phyloP scores from a whole-genome alignment of 2,888 invertebrate species.

The Parthenolecanium corni region DNA sequence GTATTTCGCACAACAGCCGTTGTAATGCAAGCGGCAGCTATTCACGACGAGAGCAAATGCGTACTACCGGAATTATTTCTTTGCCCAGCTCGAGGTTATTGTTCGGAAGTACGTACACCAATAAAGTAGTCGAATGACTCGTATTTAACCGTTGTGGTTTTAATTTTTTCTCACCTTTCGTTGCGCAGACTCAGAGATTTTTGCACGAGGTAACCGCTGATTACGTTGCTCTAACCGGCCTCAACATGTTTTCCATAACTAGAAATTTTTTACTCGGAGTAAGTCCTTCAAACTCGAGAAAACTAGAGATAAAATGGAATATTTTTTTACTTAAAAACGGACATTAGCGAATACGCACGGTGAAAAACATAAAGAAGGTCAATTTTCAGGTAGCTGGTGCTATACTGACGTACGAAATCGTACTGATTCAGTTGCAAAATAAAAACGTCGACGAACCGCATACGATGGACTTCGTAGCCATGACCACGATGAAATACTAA shows the following conservation, averaged over 20 bases:
- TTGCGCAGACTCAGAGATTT: slow-evolving; percentile 34
- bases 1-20: slow-evolving; percentile 50
- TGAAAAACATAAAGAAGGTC: neutral
- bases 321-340: no score
- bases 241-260: slow-evolving; percentile 35
- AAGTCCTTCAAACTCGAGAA: slow-evolving; percentile 23
- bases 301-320: no score
- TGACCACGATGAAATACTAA: neutral
- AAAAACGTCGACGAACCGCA: slow-evolving; percentile 24
- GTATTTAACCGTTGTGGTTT: neutral
- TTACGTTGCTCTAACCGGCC: slow-evolving; percentile 34
- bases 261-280: slow-evolving; percentile 35
- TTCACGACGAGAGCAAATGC: slow-evolving; percentile 46
- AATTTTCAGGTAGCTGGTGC: slow-evolving; percentile 33
- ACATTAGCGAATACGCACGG: neutral
- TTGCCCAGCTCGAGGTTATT: slow-evolving; percentile 50
- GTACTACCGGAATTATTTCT: slow-evolving; percentile 50
- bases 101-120: slow-evolving; percentile 46
- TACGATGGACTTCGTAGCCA: neutral
- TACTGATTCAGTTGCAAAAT: slow-evolving; percentile 33
- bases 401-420: slow-evolving; percentile 34
- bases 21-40: slow-evolving; percentile 49
- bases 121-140: neutral
- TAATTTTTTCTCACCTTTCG: no score
- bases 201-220: slow-evolving; percentile 35